Percentiles rank a stretch among this genome's conserved stretches.
phyloP scores from a whole-genome alignment of 2,888 invertebrate species.

The Aethes cnicana region DNA sequence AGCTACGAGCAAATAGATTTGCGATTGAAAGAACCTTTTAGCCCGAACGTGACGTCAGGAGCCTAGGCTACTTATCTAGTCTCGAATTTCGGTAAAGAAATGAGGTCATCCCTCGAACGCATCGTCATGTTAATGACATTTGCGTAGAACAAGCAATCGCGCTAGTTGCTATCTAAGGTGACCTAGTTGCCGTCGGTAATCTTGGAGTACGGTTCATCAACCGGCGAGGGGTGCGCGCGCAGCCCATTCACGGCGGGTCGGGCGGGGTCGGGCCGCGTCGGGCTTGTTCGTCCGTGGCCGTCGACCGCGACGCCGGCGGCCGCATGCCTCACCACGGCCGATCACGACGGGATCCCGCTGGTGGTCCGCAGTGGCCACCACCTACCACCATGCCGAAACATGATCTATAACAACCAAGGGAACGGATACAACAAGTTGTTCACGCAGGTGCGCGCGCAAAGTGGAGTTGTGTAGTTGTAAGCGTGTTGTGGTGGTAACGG shows the following conservation, averaged over 20 bases:
- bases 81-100: slow-evolving; percentile 3
- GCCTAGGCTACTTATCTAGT: background rate
- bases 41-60: slow-evolving; percentile 4
- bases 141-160: background rate
- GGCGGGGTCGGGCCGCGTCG: slow-evolving; percentile 33
- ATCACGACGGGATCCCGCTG: slow-evolving; percentile 77
- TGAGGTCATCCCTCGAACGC: background rate
- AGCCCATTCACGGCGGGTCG: slow-evolving; percentile 55
- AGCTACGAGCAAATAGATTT: no score
- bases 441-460: slow-evolving; percentile 85
- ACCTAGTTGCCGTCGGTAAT: slow-evolving; percentile 41
- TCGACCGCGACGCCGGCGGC: slow-evolving; percentile 44
- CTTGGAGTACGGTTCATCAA: slow-evolving; percentile 34
- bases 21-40: slow-evolving; percentile 7
- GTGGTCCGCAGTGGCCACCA: slow-evolving; percentile 78
- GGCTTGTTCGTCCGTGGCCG: slow-evolving; percentile 54
- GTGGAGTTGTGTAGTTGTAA: slow-evolving; percentile 31
- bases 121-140: slow-evolving; percentile 9
- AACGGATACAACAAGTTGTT: slow-evolving; percentile 92
- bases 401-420: slow-evolving; percentile 89
- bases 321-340: slow-evolving; percentile 71
- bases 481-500: background rate
- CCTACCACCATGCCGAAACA: slow-evolving; percentile 84
- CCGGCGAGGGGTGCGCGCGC: slow-evolving; percentile 68
- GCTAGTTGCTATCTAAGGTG: slow-evolving; percentile 43